Percentiles rank a stretch among this genome's conserved stretches.
Conservation (phyloP, 1,140 invertebrate genomes). For the Lucilia cuprina region DNA sequence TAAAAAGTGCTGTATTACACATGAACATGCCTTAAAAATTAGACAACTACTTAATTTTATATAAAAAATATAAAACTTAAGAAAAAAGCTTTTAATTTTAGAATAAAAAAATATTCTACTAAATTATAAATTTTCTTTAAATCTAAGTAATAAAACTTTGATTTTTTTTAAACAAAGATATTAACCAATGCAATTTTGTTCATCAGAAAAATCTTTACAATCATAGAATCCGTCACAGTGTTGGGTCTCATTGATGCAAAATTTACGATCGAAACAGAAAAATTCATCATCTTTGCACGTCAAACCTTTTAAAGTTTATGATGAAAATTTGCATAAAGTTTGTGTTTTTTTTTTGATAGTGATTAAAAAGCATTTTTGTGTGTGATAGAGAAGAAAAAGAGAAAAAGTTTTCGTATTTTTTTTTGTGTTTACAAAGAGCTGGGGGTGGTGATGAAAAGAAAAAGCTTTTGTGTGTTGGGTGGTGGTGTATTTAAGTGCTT, state of each 20-base stretch:
- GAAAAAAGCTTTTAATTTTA: background rate
- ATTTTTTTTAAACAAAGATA: constrained; percentile 35
- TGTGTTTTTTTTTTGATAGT: background rate
- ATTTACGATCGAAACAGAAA: constrained; percentile 70
- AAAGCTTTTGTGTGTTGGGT: background rate
- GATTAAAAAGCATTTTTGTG: background rate
- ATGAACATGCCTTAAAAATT: constrained; percentile 16
- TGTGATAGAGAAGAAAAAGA: constrained; percentile 5
- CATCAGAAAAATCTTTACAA: constrained; percentile 90
- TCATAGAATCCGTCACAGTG: constrained; percentile 88
- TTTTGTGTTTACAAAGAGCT: background rate
- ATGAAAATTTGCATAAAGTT: background rate
- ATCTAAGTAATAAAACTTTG: background rate
- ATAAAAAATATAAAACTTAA: constrained; percentile 20
- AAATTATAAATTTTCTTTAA: background rate
- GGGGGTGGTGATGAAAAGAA: background rate
- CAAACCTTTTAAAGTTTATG: constrained; percentile 44
- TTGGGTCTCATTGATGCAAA: constrained; percentile 72
- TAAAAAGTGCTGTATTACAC: background rate
- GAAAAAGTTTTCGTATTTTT: background rate
- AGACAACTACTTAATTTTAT: background rate
- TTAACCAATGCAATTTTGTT: constrained; percentile 80
- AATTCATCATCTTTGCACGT: constrained; percentile 68
- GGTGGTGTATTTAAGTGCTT: background rate
- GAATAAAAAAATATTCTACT: background rate